Percentiles rank a stretch among this genome's conserved stretches.
These are phyloP conservation scores for Lanistes nyassanus DNA, from an alignment of 1,140 invertebrate species.

Conservation along the genomic window DNA sequence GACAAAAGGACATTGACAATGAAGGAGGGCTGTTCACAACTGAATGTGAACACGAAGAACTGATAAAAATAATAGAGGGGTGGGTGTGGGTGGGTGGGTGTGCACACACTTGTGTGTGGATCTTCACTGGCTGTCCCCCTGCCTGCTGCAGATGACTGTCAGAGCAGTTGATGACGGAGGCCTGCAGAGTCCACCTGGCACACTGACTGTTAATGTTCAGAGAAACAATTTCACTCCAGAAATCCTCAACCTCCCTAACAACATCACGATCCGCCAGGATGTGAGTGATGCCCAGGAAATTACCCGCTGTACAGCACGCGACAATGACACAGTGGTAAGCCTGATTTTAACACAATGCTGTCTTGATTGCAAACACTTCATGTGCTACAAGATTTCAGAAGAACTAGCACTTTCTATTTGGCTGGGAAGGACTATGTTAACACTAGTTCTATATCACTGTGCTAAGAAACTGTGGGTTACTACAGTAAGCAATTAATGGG, in stretches of 20 bases:
- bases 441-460: no score
- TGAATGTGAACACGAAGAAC: no score
- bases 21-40: no score
- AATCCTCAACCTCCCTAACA: slow-evolving; percentile 44
- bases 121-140: background rate
- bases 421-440: no score
- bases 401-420: no score
- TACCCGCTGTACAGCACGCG: slow-evolving; percentile 30
- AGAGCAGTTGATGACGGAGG: slow-evolving; percentile 40
- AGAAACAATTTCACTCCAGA: slow-evolving; percentile 46
- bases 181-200: slow-evolving; percentile 36
- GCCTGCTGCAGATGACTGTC: slow-evolving; percentile 37
- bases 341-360: no score
- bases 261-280: slow-evolving; percentile 25
- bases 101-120: background rate
- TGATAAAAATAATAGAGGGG: background rate
- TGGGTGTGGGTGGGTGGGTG: no score
- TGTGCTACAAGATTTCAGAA: no score
- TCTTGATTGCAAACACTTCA: no score
- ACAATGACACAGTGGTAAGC: slow-evolving; percentile 42
- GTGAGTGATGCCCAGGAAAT: background rate
- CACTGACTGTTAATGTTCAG: slow-evolving; percentile 46
- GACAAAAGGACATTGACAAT: no score
- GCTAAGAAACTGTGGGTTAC: no score
- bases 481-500: no score